phyloP scores from a whole-genome alignment of 2,113 vertebrate species.

The Hyaena hyaena region DNA sequence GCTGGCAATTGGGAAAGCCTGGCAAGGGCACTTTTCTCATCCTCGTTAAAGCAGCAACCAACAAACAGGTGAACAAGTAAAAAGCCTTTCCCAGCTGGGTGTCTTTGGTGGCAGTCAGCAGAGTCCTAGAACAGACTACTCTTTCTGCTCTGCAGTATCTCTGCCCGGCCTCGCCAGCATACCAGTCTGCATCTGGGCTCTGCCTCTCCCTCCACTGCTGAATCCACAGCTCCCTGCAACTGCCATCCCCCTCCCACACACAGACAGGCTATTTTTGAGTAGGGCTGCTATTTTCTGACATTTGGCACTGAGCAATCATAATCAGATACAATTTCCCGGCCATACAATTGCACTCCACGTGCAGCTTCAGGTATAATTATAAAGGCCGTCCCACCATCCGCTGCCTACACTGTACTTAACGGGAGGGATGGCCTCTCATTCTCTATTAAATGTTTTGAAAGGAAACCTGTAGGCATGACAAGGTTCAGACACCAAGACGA shows the following conservation, averaged over 20 bases:
- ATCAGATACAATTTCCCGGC: slow-evolving; percentile 38
- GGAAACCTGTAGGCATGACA: not conserved
- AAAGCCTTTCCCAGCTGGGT: not conserved
- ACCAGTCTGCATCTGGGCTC: not conserved
- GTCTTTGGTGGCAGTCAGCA: not conserved
- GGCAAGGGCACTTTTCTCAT: not conserved
- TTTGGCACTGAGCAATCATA: not conserved
- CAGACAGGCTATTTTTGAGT: not conserved
- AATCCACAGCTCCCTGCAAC: accelerated
- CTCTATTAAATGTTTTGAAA: slow-evolving; percentile 70
- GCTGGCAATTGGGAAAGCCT: not conserved
- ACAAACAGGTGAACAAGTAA: not conserved
- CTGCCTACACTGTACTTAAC: slow-evolving; percentile 40
- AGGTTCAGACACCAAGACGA: slow-evolving; percentile 18
- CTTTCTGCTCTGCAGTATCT: not conserved
- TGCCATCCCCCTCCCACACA: not conserved
- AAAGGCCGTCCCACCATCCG: not conserved
- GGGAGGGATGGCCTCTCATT: not conserved
- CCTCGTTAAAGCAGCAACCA: not conserved
- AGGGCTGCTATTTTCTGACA: slow-evolving; percentile 50
- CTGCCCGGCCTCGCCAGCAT: not conserved
- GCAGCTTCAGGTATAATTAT: slow-evolving; percentile 41
- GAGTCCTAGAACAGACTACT: not conserved
- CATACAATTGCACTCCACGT: not conserved
- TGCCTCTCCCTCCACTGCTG: not conserved